Evolutionary conservation across 2,113 vertebrate genomes (phyloP), one percentile per base, ranked within the genome.

Genomic region (Lycocorax pyrrhopterus): DNA sequence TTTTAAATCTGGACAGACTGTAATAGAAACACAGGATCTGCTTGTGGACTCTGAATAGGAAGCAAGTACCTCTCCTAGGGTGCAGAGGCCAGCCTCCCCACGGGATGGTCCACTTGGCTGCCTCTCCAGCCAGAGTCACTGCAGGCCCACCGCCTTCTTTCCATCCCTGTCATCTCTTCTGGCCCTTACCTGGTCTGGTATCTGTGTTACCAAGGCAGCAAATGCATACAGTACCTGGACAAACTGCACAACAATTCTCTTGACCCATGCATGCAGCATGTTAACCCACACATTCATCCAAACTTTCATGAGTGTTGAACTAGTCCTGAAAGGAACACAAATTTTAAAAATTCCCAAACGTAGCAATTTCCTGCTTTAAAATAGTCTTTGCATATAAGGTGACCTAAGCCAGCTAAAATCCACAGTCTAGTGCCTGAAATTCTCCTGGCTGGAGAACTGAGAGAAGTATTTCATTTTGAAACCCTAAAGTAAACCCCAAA

Each of bases 1-100:
- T 94, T 96, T 97, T 16, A 15, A 66, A 82, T 72, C 35, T 91
- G 62, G 77, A 79, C 18, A 43, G 49, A 41, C 22, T 46, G 18
- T 32, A 75, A 41, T 12, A 84, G 77, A 79, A 95, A 89, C 41
- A 64, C 1, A 4, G n/a, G 37, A 82, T 58, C n/a, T 58, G 53
- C 41, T 69, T n/a, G 37, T 1, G 4, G 63, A 30, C 46, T 82
- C 68, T 2, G 6, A 37, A 33, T 59, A 47, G 47, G 73, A 93
- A 86, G 37, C 59, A 71, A 63, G 52, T 12, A 14, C 39, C 20
- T 35, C 59, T 78, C 39, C 46, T 8, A 43, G 41, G 21, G 39
- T 3, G 18, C 7, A 13, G 59, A 80, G 43, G 20, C 55, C 63
- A 71, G 15, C 7, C 15, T 84, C 55, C 27, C 55, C 7, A 9